phyloP scores from a whole-genome alignment of 1,140 invertebrate genomes.

The Anthonomus grandis region DNA sequence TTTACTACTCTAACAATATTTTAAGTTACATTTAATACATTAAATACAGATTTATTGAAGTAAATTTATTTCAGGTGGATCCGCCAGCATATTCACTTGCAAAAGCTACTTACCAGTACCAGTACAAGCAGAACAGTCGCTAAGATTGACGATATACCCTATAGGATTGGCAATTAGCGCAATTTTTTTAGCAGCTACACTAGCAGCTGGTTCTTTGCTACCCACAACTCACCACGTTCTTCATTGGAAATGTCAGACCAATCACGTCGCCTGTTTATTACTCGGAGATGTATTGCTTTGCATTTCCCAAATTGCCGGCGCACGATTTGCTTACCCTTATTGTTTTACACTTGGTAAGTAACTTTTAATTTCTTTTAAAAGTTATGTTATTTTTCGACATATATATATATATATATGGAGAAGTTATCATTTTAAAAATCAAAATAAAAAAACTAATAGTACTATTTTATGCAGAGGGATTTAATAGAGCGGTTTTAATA shows the following conservation, averaged over 20 bases:
- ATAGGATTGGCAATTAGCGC: conserved; percentile 72
- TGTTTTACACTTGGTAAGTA: conserved; percentile 17
- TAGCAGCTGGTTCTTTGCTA: conserved; percentile 70
- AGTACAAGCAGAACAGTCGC: conserved; percentile 13
- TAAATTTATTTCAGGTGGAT: conserved; percentile 31
- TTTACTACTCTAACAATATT: too few species aligned
- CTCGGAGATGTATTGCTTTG: conserved; percentile 73
- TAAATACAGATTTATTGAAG: too few species aligned
- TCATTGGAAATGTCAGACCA: conserved; percentile 80
- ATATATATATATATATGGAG: too few species aligned
- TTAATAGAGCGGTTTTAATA: too few species aligned
- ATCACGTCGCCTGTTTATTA: conserved; percentile 76
- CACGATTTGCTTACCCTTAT: conserved; percentile 21
- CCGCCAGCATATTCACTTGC: conserved; percentile 34
- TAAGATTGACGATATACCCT: conserved; percentile 66
- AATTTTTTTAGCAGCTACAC: conserved; percentile 71
- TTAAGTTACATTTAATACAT: too few species aligned
- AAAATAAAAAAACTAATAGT: too few species aligned
- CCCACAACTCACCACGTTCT: conserved; percentile 77
- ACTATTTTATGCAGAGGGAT: too few species aligned
- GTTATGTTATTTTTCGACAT: too few species aligned
- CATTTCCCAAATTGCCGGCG: conserved; percentile 63
- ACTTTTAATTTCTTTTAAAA: not conserved
- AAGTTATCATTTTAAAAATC: too few species aligned
- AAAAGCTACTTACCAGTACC: conserved; percentile 32